Evolutionary conservation across 2,113 vertebrate genomes (phyloP), one percentile per base, ranked within the genome.

Genomic region (Asarcornis scutulata): DNA sequence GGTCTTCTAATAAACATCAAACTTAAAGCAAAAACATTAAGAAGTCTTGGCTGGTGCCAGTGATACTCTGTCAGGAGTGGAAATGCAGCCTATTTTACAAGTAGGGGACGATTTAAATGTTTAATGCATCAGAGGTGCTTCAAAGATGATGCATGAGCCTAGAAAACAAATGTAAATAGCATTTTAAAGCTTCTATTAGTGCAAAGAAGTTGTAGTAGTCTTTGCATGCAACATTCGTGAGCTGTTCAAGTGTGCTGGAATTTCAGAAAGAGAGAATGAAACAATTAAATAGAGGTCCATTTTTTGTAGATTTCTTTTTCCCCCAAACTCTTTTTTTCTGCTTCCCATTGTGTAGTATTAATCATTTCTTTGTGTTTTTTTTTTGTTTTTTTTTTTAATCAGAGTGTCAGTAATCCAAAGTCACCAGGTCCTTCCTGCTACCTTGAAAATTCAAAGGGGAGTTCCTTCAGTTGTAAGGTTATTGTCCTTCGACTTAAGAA

Each of bases 1-100:
- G 63, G 75, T 97, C 71, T 95, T 95, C 82, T 95, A 88, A 91
- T 95, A 96, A 95, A 83, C 69, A 91, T 89, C 84, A 80, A 93
- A 66, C 85, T 94, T 96, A 83, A 67, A 96, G 71, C 38, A 85
- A 11, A 79, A 91, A 40, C 68, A 44, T 55, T 78, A 85, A 83
- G 84, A 86, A 85, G 71, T 64, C 67, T 81, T 91, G 85, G 67
- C 82, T 96, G 52, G 22, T 94, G 77, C 59, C 34, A 50, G 11
- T 52, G 87, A 36, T 92, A 48, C 4, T 74, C 56, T 80, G 29
- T 91, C 83, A 44, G 80, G 72, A 86, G 38, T 20, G 23, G 60
- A 71, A 77, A 59, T 4, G 3, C 17, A 17, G 3, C 38, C 44
- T 74, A 3, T 86, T 94, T 89, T 89, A 71, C 50, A 80, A 86